A percentile compares a stretch with the other conserved stretches of the same genome.
Evolutionary conservation across 1,140 invertebrate species (phyloP).

Genomic region (Cephus cinctus): DNA sequence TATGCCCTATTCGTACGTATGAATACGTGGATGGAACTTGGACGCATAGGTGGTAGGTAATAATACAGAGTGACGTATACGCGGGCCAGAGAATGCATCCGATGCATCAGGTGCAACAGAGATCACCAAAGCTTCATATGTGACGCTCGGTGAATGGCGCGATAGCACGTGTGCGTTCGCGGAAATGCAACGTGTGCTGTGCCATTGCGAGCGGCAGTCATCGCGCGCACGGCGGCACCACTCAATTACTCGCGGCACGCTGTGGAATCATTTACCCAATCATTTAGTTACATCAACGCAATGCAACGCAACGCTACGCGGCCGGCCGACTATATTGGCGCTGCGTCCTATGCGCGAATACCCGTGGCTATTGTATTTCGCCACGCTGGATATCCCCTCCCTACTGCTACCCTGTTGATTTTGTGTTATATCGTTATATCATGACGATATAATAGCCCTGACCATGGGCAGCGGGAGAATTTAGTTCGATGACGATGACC

Average conservation of each 20-base stretch:
- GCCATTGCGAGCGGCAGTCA: slow-evolving; percentile 36
- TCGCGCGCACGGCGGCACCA: slow-evolving; percentile 45
- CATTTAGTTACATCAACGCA: slow-evolving; percentile 58
- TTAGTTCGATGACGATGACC: slow-evolving; percentile 41
- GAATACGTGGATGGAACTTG: too few relatives aligned
- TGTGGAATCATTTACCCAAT: slow-evolving; percentile 59
- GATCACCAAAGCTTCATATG: too few relatives aligned
- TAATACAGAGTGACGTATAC: slow-evolving; percentile 7
- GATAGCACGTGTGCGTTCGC: slow-evolving; percentile 7
- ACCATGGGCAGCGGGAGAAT: slow-evolving; percentile 32
- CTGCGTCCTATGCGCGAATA: slow-evolving; percentile 31
- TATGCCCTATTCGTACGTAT: too few relatives aligned
- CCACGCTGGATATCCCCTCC: slow-evolving; percentile 38
- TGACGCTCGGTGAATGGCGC: background rate
- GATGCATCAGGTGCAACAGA: too few relatives aligned
- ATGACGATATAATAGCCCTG: slow-evolving; percentile 54
- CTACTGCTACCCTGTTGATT: slow-evolving; percentile 54
- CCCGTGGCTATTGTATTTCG: slow-evolving; percentile 41
- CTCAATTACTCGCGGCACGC: slow-evolving; percentile 57
- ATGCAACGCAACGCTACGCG: slow-evolving; percentile 25
- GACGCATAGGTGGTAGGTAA: too few relatives aligned
- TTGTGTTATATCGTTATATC: slow-evolving; percentile 52
- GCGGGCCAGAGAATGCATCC: slow-evolving; percentile 11
- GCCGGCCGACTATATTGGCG: slow-evolving; percentile 19
- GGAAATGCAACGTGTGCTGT: slow-evolving; percentile 6